phyloP scores from a whole-genome alignment of 2,888 invertebrate species.

The Pachliopta kotzebuea region DNA sequence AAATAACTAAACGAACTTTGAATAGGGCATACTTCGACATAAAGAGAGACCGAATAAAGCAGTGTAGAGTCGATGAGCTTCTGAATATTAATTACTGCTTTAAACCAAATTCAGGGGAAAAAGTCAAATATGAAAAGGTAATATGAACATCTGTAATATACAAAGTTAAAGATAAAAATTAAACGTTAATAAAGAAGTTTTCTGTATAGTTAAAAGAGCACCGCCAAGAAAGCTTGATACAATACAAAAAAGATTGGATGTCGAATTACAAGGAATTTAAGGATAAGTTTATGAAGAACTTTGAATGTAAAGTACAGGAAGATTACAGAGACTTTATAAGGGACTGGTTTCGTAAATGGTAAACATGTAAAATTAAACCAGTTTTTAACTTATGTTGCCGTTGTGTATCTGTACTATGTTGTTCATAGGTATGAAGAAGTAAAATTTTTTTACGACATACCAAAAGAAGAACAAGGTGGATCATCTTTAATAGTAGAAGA shows the following conservation, averaged over 20 bases:
- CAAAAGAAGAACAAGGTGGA: slow-evolving; percentile 48
- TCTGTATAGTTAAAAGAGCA: slow-evolving; percentile 23
- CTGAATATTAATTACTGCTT: slow-evolving; percentile 45
- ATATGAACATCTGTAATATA: not conserved
- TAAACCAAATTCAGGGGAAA: slow-evolving; percentile 31
- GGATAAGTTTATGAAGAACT: slow-evolving; percentile 40
- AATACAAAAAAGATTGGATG: slow-evolving; percentile 44
- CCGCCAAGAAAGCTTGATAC: slow-evolving; percentile 26
- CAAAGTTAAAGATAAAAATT: not conserved
- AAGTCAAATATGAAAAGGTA: slow-evolving; percentile 43
- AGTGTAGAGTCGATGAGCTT: slow-evolving; percentile 47
- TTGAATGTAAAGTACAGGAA: slow-evolving; percentile 44
- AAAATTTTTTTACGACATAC: slow-evolving; percentile 55
- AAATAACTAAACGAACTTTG: not conserved
- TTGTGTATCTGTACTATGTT: not conserved
- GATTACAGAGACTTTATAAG: slow-evolving; percentile 53
- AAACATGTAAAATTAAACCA: slow-evolving; percentile 26
- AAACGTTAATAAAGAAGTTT: not conserved
- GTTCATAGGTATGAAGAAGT: slow-evolving; percentile 52
- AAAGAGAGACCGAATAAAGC: slow-evolving; percentile 48
- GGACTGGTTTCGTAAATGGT: slow-evolving; percentile 64
- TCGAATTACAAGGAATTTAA: slow-evolving; percentile 39
- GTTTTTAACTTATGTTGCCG: slow-evolving; percentile 2
- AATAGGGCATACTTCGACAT: slow-evolving; percentile 52
- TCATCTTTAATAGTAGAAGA: slow-evolving; percentile 49